Conservation (phyloP, 2,888 invertebrate species). For the Phragmatobia fuliginosa region DNA sequence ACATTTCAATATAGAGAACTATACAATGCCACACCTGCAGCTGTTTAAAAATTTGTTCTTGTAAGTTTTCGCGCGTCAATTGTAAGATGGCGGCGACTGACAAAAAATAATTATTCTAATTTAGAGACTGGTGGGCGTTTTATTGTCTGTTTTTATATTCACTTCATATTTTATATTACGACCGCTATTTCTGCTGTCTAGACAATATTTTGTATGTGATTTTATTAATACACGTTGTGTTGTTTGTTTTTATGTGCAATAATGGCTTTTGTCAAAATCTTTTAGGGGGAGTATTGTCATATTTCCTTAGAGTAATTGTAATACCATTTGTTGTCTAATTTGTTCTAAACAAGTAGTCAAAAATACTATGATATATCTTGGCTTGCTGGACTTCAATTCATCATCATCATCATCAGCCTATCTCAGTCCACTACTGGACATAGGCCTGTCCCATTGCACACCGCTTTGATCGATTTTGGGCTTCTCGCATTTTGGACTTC, state of each 20-base stretch:
- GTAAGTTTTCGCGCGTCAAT: conserved; percentile 25
- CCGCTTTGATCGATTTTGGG: no score
- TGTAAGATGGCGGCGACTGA: conserved; percentile 21
- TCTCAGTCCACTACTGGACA: no score
- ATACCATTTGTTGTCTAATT: neutral
- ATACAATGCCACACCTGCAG: neutral
- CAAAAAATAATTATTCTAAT: conserved; percentile 22
- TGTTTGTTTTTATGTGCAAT: neutral
- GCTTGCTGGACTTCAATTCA: no score
- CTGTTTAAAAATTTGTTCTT: neutral
- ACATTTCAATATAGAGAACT: neutral
- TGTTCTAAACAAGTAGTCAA: neutral
- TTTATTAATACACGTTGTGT: neutral
- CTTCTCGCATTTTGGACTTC: no score
- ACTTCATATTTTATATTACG: conserved; percentile 34
- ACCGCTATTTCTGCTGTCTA: conserved; percentile 14
- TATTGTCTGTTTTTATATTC: conserved; percentile 29
- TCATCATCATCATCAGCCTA: no score
- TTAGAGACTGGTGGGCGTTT: conserved; percentile 29
- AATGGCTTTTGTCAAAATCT: neutral
- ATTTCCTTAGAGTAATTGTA: neutral
- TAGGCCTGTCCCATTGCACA: no score
- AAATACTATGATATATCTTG: neutral
- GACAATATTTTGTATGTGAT: conserved; percentile 15
- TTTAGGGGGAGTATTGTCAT: neutral